Evolutionary conservation across 1,140 invertebrate species (phyloP), one percentile per base, ranked within the genome.

Genomic region (Ylistrum balloti): DNA sequence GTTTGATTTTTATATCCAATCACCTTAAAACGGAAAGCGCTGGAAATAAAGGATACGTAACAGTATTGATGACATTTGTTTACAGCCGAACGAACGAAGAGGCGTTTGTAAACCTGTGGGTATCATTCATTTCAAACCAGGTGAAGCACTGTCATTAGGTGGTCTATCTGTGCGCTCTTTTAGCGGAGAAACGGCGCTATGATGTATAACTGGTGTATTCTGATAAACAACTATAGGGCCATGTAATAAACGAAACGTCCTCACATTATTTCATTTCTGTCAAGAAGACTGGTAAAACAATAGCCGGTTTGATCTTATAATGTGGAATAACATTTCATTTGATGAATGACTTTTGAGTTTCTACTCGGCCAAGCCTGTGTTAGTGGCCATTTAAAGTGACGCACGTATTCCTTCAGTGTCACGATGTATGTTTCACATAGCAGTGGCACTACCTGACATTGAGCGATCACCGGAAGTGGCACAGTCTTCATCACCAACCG

Each of bases 271-370:
- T 48, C 2, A 20, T n/a, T 48, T 48, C 56, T 45, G 17, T 45
- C 9, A 17, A 17, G 28, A 28, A 74, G 5, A 74, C 22, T 11
- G 56, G 56, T 28, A 74, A 28, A 1, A 28, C 22, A 28, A 28
- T 74, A 28, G 56, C 22, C 3, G 22, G 22, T 74, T 74, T 74
- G 22, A 74, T 74, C 56, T n/a, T 74, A 74, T 28, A n/a, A 74
- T 74, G n/a, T 28, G 56, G 56, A 74, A 74, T 74, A n/a, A 74
- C n/a, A 28, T 74, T 74, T 28, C 56, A 74, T 74, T n/a, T 74
- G 56, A 74, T 74, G n/a, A 74, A 74, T 28, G 15, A 28, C 56
- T n/a, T 17, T 74, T 1, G 5, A 74, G 56, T 74, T 1, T 74
- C 3, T 28, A 28, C n/a, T n/a, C 56, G n/a, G 56, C 56, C 22